Percentiles rank a stretch among this genome's conserved stretches.
phyloP scores from a whole-genome alignment of 1,140 invertebrate species.

The Stenopsyche tienmushanensis region DNA sequence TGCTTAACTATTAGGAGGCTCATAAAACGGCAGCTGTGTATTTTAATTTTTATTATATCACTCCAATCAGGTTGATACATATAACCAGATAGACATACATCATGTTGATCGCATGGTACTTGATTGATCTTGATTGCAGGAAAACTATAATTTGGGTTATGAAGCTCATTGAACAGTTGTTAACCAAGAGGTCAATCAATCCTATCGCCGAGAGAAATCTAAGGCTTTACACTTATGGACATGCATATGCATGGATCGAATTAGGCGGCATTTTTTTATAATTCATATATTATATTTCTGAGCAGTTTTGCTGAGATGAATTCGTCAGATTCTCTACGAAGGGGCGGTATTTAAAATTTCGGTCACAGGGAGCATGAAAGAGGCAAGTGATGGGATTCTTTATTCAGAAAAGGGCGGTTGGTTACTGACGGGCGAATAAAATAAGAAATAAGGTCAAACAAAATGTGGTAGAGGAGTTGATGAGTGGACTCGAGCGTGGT shows the following conservation, averaged over 20 bases:
- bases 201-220: background rate
- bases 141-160: slow-evolving; percentile 11
- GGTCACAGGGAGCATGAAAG: too few relatives aligned
- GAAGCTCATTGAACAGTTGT: slow-evolving; percentile 3
- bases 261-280: too few relatives aligned
- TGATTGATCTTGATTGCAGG: slow-evolving; percentile 12
- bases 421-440: too few relatives aligned
- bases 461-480: background rate
- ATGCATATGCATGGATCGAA: too few relatives aligned
- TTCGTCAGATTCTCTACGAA: too few relatives aligned
- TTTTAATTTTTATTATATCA: slow-evolving; percentile 3
- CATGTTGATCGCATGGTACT: background rate
- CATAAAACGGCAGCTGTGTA: background rate
- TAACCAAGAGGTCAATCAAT: background rate
- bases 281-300: too few relatives aligned
- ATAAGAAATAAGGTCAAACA: too few relatives aligned
- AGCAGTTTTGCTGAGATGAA: too few relatives aligned
- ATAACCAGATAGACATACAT: background rate
- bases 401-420: too few relatives aligned
- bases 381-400: too few relatives aligned
- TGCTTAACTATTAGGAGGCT: too few relatives aligned
- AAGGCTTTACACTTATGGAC: background rate
- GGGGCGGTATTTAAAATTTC: too few relatives aligned
- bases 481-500: slow-evolving; percentile 6
- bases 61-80: background rate